Evolutionary conservation across 2,888 invertebrate species (phyloP).

Genomic region (Neoascia interrupta): DNA sequence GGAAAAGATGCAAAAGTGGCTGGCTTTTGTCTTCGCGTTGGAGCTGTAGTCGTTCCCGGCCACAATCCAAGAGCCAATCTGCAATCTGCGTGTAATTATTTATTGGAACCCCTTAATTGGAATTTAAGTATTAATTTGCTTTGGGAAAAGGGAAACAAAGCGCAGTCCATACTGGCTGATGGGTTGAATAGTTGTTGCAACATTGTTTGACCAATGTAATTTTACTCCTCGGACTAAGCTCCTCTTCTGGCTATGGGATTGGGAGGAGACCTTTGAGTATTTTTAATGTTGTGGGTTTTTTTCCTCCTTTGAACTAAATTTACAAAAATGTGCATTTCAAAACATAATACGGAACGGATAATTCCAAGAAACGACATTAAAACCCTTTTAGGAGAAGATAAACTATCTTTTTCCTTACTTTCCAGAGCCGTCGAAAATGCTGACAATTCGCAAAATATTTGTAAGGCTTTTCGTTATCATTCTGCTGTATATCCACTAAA

Average conservation of each 20-base stretch:
- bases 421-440: too few relatives aligned
- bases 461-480: too few relatives aligned
- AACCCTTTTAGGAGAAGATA: too few relatives aligned
- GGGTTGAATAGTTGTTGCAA: slow-evolving; percentile 43
- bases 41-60: background rate
- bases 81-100: slow-evolving; percentile 66
- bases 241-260: too few relatives aligned
- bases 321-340: too few relatives aligned
- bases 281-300: slow-evolving; percentile 31
- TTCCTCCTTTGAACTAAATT: too few relatives aligned
- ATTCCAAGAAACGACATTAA: too few relatives aligned
- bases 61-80: slow-evolving; percentile 33
- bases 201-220: background rate
- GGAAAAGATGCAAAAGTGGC: slow-evolving; percentile 56
- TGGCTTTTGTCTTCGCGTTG: slow-evolving; percentile 43
- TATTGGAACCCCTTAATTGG: slow-evolving; percentile 67
- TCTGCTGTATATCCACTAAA: too few relatives aligned
- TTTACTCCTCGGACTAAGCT: too few relatives aligned
- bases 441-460: too few relatives aligned
- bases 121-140: slow-evolving; percentile 67
- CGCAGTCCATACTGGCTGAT: background rate
- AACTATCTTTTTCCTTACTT: too few relatives aligned
- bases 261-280: background rate
- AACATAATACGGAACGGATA: too few relatives aligned
- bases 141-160: slow-evolving; percentile 50